A percentile compares a stretch with the other conserved stretches of the same genome.
These are phyloP conservation scores for Chromis chromis DNA, from an alignment of 2,797 vertebrate genomes.

Conservation along the genomic window DNA sequence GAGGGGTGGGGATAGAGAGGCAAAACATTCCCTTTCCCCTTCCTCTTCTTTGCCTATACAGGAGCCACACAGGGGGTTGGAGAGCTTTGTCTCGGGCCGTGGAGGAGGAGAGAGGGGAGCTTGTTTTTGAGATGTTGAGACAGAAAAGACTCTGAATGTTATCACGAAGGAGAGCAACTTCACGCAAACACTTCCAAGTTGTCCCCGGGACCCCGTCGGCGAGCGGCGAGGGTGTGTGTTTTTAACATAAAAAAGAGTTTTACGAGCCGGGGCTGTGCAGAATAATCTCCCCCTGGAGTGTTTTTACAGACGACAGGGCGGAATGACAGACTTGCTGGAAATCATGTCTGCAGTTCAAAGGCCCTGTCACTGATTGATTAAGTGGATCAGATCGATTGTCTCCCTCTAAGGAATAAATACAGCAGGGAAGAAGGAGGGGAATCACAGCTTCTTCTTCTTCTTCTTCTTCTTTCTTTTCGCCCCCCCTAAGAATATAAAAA, in stretches of 20 bases:
- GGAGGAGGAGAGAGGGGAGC: constrained; percentile 40
- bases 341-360: constrained; percentile 80
- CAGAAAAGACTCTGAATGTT: neutral
- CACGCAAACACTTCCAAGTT: constrained; percentile 12
- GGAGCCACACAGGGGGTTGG: constrained; percentile 71
- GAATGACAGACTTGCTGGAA: constrained; percentile 74
- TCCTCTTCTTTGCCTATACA: constrained; percentile 69
- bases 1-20: constrained; percentile 63
- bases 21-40: constrained; percentile 80
- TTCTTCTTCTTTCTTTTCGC: no score
- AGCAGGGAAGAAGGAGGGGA: constrained; percentile 31
- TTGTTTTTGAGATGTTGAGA: constrained; percentile 57
- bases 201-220: constrained; percentile 38
- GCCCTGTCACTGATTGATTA: constrained; percentile 71
- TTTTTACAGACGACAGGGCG: constrained; percentile 74
- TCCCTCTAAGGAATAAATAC: constrained; percentile 46
- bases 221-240: constrained; percentile 49
- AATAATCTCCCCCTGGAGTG: constrained; percentile 73
- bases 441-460: constrained; percentile 1
- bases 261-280: constrained; percentile 67
- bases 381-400: constrained; percentile 68
- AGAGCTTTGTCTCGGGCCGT: constrained; percentile 61
- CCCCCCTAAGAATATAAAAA: neutral
- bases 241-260: constrained; percentile 77
- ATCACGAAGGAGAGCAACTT: neutral